Percentiles rank a stretch among this genome's conserved stretches.
phyloP scores from a whole-genome alignment of 2,797 vertebrate genomes.

The Gymnothorax javanicus region DNA sequence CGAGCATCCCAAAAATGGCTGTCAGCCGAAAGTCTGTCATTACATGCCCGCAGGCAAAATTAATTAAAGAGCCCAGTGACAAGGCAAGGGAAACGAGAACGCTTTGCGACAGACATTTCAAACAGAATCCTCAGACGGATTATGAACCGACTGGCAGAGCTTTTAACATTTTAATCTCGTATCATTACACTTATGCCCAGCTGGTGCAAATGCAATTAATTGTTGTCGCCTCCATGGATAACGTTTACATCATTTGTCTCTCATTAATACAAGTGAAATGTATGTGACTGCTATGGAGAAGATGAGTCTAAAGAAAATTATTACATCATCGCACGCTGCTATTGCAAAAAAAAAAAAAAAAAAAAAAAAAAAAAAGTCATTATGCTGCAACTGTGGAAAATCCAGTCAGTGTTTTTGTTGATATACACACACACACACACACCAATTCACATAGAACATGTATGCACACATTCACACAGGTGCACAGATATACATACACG shows the following conservation, averaged over 20 bases:
- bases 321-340: not conserved
- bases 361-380: not conserved
- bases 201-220: not conserved
- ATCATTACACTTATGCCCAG: not conserved
- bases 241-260: conserved; percentile 7
- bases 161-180: conserved; percentile 10
- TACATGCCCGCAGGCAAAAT: not conserved
- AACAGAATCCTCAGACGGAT: not conserved
- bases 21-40: not conserved
- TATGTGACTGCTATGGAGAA: not conserved
- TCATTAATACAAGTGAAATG: not conserved
- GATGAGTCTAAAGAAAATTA: not conserved
- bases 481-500: not conserved
- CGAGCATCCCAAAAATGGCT: not conserved
- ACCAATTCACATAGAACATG: no score
- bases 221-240: not conserved
- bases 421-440: no score
- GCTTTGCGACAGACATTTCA: not conserved
- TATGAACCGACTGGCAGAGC: not conserved
- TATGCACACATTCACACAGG: no score
- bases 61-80: not conserved
- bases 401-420: not conserved
- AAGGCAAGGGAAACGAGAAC: not conserved
- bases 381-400: not conserved
- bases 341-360: not conserved